Base-by-base conservation (phyloP, 2,888 invertebrate genomes). In the Pegoplata infirma region DNA sequence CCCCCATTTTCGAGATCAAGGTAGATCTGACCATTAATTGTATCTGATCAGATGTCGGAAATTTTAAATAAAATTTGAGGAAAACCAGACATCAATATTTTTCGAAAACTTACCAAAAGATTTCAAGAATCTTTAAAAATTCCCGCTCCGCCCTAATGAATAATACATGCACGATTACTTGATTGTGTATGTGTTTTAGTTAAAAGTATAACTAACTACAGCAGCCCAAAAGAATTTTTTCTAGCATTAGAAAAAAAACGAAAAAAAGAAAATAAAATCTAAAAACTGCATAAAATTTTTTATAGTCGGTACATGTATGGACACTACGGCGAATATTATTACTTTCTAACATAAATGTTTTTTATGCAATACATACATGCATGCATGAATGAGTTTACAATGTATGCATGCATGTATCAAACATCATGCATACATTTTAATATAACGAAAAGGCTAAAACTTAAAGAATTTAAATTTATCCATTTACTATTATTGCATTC, bases 341-440 rank as follows among this genome's bases (percentile, higher is more conserved):
- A 40, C 36, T 40, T 8, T 40, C n/a, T 40, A 40, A n/a, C 3
- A 40, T 1, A 14, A 61, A 63, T 55, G 16, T 10, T 10, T 46
- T 63, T 36, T n/a, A 36, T 72, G 25, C 44, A 10, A 61, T 53
- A 19, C 21, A 21, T 32, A 46, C 7, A 40, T 44, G 40, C 44
- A 69, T 7, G 17, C 47, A n/a, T 25, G n/a, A n/a, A n/a, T 23
- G 6, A 23, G 4, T 23, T 5, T 17, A 46, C 10, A 40, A 44
- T 16, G 21, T 21, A 64, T 58, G 25, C 36, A 36, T 36, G 36
- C 28, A 51, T 28, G 40, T 58, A 73, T 73, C 40, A 64, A 61
- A 71, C 25, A 71, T 73, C 32, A 23, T 55, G 23, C 23, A n/a
- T n/a, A n/a, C n/a, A n/a, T n/a, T n/a, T n/a, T n/a, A 51, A 51